Evolutionary conservation across 1,140 invertebrate species (phyloP).

Genomic region (Drosophila leontia): DNA sequence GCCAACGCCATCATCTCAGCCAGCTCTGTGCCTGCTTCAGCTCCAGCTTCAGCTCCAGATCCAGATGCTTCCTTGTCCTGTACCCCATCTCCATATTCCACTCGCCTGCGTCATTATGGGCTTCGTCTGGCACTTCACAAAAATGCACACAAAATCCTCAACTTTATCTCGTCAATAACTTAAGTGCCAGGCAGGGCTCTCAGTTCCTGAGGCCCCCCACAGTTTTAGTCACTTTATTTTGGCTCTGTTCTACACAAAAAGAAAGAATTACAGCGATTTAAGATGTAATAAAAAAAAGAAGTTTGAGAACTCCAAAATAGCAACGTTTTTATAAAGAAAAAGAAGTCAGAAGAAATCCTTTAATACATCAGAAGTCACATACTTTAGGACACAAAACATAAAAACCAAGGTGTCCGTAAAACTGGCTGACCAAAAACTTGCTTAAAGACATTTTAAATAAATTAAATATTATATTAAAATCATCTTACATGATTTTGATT

Average conservation of each 20-base stretch:
- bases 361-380: no score
- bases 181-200: constrained; percentile 52
- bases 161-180: constrained; percentile 83
- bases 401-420: no score
- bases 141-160: constrained; percentile 83
- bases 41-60: constrained; percentile 1
- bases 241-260: constrained; percentile 9
- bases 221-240: constrained; percentile 35
- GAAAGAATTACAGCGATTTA: constrained; percentile 1
- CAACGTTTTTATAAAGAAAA: not conserved
- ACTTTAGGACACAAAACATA: no score
- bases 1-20: constrained; percentile 45
- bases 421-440: no score
- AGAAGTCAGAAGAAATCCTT: no score
- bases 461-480: no score
- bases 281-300: not conserved
- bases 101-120: constrained; percentile 69
- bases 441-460: no score
- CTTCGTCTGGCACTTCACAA: constrained; percentile 76
- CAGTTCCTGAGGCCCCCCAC: constrained; percentile 10
- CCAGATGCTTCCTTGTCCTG: constrained; percentile 3
- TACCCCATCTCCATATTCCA: constrained; percentile 30
- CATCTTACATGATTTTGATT: not conserved
- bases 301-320: not conserved
- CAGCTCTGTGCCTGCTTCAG: constrained; percentile 37